Conservation (phyloP, 37 sponge, comb jelly and placozoan species). For the Lycopodina hypogea region DNA sequence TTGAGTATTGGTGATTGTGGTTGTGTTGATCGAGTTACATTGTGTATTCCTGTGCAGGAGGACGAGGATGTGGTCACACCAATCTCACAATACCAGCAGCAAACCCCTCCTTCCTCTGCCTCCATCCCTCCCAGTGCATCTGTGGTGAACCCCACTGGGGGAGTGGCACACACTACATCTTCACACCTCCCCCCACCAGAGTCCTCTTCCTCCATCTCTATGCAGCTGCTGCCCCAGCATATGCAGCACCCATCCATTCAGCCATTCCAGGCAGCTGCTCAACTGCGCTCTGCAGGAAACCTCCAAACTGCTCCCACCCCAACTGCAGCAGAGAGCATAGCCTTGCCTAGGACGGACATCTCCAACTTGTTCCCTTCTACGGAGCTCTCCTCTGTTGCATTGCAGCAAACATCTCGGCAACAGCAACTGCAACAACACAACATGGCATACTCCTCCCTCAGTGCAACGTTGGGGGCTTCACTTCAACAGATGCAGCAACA, state of each 20-base stretch:
- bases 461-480: neutral
- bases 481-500: neutral
- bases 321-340: too few species aligned
- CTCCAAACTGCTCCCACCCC: neutral
- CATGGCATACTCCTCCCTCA: constrained; percentile 2
- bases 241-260: neutral
- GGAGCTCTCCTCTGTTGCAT: neutral
- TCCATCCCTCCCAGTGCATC: constrained; percentile 1
- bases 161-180: constrained; percentile 2
- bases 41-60: neutral
- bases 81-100: neutral
- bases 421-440: neutral
- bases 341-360: too few species aligned
- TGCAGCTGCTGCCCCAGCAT: neutral
- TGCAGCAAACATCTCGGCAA: neutral
- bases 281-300: neutral
- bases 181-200: constrained; percentile 6
- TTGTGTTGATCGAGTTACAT: too few species aligned
- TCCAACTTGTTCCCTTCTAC: too few species aligned
- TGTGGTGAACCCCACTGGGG: neutral
- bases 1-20: too few species aligned
- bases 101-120: constrained; percentile 13
- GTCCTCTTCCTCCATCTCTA: neutral
- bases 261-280: neutral
- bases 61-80: neutral